These are phyloP conservation scores for Coccyzus lansbergi DNA, from an alignment of 2,797 vertebrate genomes.

Conservation along the genomic window DNA sequence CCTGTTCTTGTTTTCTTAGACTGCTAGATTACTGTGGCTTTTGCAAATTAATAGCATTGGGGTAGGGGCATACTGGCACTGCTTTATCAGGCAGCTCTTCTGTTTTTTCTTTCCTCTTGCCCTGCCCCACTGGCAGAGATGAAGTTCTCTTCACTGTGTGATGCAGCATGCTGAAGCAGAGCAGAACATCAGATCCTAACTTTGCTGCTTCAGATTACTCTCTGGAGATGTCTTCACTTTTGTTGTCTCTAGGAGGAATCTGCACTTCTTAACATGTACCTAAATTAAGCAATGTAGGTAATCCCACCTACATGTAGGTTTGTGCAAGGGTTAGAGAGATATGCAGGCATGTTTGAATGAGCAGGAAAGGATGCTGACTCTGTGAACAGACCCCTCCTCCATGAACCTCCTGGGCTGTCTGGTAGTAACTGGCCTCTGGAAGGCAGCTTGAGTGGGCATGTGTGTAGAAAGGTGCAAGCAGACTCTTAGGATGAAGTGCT, in stretches of 20 bases:
- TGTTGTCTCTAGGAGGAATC: neutral
- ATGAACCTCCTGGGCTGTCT: neutral
- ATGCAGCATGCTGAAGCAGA: neutral
- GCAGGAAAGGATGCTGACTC: neutral
- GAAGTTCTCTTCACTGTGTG: neutral
- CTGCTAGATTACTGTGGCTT: neutral
- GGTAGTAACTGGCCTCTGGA: neutral
- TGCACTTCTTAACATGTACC: neutral
- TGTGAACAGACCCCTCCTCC: neutral
- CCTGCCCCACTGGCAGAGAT: neutral
- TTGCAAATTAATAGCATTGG: neutral
- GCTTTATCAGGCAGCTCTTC: neutral
- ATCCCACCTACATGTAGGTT: neutral
- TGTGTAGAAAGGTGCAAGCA: neutral
- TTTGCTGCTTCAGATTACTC: neutral
- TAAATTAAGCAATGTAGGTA: neutral
- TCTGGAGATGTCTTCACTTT: neutral
- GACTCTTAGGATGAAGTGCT: neutral
- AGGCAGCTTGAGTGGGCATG: neutral
- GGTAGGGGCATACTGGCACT: neutral
- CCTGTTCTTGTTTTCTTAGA: neutral
- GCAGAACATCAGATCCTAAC: neutral
- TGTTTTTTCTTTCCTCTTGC: neutral
- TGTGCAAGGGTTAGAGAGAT: neutral
- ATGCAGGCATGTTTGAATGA: neutral